Percentiles rank a stretch among this genome's conserved stretches.
These are phyloP conservation scores for Gracilinanus agilis DNA, from an alignment of 2,113 vertebrate species.

Conservation along the genomic window DNA sequence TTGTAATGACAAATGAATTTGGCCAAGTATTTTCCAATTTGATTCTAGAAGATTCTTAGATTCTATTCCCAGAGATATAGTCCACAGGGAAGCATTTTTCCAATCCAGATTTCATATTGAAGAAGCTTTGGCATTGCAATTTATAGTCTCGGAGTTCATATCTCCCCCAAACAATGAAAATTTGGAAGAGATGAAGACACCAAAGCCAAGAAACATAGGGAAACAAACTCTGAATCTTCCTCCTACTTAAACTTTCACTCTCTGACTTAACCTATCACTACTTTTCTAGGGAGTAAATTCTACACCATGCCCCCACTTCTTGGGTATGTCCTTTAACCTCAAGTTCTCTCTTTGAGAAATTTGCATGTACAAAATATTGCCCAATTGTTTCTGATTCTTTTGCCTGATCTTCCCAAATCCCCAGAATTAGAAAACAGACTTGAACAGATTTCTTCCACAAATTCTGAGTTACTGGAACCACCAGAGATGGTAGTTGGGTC, in stretches of 20 bases:
- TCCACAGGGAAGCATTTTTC: not conserved
- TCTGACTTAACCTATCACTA: not conserved
- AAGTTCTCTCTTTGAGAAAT: not conserved
- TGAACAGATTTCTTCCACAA: not conserved
- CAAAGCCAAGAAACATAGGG: not conserved
- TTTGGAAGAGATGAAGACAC: not conserved
- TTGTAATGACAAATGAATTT: not conserved
- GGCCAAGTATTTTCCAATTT: not conserved
- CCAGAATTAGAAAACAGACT: not conserved
- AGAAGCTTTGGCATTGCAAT: not conserved
- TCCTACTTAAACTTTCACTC: not conserved
- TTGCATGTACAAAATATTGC: not conserved
- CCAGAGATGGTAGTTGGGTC: not conserved
- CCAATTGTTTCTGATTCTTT: not conserved
- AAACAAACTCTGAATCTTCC: not conserved
- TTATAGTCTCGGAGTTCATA: not conserved
- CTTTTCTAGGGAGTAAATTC: not conserved
- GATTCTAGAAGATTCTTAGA: not conserved
- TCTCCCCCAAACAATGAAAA: not conserved
- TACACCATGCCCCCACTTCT: not conserved
- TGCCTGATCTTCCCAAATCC: not conserved
- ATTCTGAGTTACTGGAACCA: not conserved
- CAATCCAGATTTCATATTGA: not conserved
- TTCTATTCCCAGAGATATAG: not conserved
- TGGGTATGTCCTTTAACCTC: not conserved